Conservation (phyloP, 35 echinoderm and acorn worm species). For the Heliocidaris tuberculata region DNA sequence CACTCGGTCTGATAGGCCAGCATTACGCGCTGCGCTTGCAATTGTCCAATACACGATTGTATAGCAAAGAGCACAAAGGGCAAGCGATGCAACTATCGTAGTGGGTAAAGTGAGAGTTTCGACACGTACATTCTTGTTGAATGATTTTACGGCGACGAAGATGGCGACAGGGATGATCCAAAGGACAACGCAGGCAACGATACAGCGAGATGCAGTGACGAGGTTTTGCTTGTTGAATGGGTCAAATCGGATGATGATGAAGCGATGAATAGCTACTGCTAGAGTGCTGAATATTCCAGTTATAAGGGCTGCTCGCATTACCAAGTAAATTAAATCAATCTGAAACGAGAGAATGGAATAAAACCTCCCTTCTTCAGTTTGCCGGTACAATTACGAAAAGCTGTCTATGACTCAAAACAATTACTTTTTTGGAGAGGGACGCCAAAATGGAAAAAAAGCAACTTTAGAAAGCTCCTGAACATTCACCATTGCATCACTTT, state of each 20-base stretch:
- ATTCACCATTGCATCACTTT: too few relatives aligned
- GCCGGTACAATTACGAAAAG: too few relatives aligned
- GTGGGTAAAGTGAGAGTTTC: neutral
- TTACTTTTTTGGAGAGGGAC: too few relatives aligned
- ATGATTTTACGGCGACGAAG: neutral
- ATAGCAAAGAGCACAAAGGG: neutral
- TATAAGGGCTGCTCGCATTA: neutral
- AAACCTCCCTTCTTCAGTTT: too few relatives aligned
- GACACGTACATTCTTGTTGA: neutral
- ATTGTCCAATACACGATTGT: neutral
- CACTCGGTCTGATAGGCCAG: neutral
- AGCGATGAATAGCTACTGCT: conserved; percentile 27
- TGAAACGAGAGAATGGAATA: neutral
- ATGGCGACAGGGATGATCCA: neutral
- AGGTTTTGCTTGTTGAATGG: conserved; percentile 8
- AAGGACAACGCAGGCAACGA: neutral
- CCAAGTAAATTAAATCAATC: neutral
- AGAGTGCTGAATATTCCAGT: conserved; percentile 18
- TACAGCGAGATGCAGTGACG: conserved; percentile 17
- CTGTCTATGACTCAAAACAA: too few relatives aligned
- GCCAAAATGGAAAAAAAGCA: too few relatives aligned
- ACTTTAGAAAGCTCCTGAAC: too few relatives aligned
- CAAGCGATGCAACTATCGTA: neutral
- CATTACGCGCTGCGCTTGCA: neutral
- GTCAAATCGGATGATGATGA: conserved; percentile 15